Evolutionary conservation across 2,797 vertebrate species (phyloP).

Genomic region (Momotus momota): DNA sequence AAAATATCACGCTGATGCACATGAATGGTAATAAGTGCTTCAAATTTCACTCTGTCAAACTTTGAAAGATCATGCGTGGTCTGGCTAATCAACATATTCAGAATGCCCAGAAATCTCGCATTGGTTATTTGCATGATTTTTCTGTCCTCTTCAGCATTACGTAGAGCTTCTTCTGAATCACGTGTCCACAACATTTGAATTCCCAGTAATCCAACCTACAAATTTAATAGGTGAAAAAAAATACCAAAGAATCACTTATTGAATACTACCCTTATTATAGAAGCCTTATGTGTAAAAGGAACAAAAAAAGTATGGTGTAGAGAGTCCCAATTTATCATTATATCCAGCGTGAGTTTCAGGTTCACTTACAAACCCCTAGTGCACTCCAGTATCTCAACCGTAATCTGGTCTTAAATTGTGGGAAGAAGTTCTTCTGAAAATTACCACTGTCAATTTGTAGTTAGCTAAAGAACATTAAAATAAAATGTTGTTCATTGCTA

Average conservation of each 20-base stretch:
- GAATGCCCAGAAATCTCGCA: slow-evolving; percentile 79
- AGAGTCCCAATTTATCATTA: background rate
- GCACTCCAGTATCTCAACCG: background rate
- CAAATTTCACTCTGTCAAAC: slow-evolving; percentile 83
- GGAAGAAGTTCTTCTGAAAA: background rate
- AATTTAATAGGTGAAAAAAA: background rate
- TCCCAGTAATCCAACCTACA: slow-evolving; percentile 82
- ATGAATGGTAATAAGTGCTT: slow-evolving; percentile 83
- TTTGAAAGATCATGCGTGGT: slow-evolving; percentile 79
- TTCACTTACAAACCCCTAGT: background rate
- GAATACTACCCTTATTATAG: background rate
- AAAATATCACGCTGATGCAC: slow-evolving; percentile 84
- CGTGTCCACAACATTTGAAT: slow-evolving; percentile 83
- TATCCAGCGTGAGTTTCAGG: background rate
- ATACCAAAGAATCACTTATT: background rate
- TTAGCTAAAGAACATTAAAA: background rate
- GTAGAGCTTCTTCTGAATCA: slow-evolving; percentile 81
- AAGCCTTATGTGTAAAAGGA: background rate
- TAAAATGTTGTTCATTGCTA: background rate
- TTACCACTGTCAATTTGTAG: background rate
- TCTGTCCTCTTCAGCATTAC: slow-evolving; percentile 78
- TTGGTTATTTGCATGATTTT: slow-evolving; percentile 82
- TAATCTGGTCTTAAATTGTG: background rate
- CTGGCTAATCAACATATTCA: slow-evolving; percentile 80
- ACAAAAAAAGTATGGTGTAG: background rate